These are phyloP conservation scores for Lacanobia oleracea DNA, from an alignment of 2,888 invertebrate genomes.

Conservation along the genomic window DNA sequence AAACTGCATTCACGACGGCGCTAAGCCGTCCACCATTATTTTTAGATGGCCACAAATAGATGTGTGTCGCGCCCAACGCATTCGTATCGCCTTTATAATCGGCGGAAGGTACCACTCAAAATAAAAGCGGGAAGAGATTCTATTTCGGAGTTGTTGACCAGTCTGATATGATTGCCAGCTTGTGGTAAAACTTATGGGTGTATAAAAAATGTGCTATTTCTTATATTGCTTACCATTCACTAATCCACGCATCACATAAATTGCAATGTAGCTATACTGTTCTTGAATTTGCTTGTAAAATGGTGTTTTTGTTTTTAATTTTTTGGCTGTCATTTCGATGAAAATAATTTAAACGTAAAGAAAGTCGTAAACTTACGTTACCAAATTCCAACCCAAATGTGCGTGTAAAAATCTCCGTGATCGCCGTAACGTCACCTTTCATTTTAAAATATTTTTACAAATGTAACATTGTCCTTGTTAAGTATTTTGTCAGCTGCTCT, in stretches of 20 bases:
- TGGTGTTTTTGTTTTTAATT: neutral
- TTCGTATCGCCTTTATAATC: constrained; percentile 74
- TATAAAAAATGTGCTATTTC: neutral
- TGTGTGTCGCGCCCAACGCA: constrained; percentile 79
- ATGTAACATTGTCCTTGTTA: constrained; percentile 28
- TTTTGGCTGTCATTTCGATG: neutral
- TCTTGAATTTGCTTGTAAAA: neutral
- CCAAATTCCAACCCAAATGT: no score
- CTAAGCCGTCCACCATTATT: constrained; percentile 79
- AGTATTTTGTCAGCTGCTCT: constrained; percentile 46
- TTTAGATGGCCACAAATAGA: constrained; percentile 84
- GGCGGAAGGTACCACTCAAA: constrained; percentile 67
- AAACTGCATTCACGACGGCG: constrained; percentile 80
- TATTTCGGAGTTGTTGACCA: constrained; percentile 52
- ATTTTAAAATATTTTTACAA: constrained; percentile 37
- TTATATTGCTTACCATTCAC: neutral
- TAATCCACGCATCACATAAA: neutral
- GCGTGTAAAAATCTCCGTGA: constrained; percentile 11
- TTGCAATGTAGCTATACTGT: neutral
- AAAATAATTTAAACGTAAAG: neutral
- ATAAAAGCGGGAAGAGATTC: constrained; percentile 66
- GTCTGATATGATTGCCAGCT: constrained; percentile 37
- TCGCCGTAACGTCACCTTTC: constrained; percentile 25
- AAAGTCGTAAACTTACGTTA: no score
- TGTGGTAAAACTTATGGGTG: constrained; percentile 7